phyloP scores from a whole-genome alignment of 2,113 vertebrate species.

The Daubentonia madagascariensis region DNA sequence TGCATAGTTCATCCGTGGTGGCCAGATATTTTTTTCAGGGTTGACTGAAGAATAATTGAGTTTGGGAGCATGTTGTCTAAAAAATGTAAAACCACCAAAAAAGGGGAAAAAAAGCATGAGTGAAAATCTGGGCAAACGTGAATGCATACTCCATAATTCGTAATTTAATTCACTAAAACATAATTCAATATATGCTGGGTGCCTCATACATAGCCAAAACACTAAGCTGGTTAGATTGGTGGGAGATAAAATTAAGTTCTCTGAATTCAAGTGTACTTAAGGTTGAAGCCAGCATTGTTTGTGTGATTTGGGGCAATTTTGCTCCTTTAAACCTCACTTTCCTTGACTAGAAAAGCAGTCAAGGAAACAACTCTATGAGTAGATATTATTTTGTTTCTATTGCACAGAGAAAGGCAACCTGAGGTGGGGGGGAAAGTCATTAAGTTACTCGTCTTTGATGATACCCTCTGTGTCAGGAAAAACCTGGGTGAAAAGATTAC shows the following conservation, averaged over 20 bases:
- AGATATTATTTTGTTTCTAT: neutral
- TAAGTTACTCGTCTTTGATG: neutral
- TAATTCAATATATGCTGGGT: neutral
- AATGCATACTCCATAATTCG: neutral
- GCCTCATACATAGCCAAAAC: neutral
- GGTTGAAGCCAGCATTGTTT: neutral
- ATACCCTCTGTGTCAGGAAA: neutral
- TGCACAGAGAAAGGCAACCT: neutral
- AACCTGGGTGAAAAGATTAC: neutral
- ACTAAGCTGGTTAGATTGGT: neutral
- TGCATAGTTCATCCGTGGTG: neutral
- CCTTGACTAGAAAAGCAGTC: neutral
- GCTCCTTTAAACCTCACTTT: neutral
- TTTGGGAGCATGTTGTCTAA: neutral
- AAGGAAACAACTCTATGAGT: neutral
- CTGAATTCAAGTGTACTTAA: neutral
- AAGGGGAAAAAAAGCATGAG: neutral
- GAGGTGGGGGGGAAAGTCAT: neutral
- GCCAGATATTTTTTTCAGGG: neutral
- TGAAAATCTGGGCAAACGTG: neutral
- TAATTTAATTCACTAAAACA: too few species aligned
- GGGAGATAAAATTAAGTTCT: neutral
- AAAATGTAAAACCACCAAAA: neutral
- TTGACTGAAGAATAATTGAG: neutral
- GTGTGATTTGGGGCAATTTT: neutral